Conservation (phyloP, 1,140 invertebrate species). For the Coptotermes formosanus region DNA sequence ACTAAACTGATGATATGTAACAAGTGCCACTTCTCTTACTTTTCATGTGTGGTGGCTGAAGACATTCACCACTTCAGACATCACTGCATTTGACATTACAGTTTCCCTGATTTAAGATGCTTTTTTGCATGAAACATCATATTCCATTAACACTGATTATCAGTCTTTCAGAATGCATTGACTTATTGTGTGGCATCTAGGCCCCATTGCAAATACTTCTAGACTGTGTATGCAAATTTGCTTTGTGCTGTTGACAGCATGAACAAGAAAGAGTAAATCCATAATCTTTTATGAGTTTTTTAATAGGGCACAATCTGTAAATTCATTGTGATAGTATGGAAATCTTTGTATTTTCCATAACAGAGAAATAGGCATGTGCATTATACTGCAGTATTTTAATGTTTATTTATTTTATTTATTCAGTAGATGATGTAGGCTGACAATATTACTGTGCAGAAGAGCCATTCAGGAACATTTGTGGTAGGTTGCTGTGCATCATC, state of each 20-base stretch:
- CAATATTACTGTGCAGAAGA: too few species aligned
- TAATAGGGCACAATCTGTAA: not conserved
- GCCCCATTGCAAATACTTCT: not conserved
- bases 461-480: too few species aligned
- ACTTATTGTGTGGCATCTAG: not conserved
- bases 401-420: not conserved
- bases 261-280: not conserved
- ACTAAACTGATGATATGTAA: not conserved
- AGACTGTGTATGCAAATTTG: not conserved
- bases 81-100: not conserved
- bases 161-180: not conserved
- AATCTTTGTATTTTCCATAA: not conserved
- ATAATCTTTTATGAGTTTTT: not conserved
- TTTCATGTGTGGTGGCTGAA: not conserved
- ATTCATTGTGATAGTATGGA: too few species aligned
- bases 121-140: not conserved
- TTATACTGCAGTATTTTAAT: not conserved
- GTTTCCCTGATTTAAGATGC: not conserved
- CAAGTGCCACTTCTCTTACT: not conserved
- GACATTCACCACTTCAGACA: not conserved
- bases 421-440: too few species aligned
- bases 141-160: not conserved
- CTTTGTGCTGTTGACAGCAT: not conserved
- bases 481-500: too few species aligned
- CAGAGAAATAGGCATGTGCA: not conserved